Conservation (phyloP, 2,888 invertebrate species). For the Arrhopalites spinosus region DNA sequence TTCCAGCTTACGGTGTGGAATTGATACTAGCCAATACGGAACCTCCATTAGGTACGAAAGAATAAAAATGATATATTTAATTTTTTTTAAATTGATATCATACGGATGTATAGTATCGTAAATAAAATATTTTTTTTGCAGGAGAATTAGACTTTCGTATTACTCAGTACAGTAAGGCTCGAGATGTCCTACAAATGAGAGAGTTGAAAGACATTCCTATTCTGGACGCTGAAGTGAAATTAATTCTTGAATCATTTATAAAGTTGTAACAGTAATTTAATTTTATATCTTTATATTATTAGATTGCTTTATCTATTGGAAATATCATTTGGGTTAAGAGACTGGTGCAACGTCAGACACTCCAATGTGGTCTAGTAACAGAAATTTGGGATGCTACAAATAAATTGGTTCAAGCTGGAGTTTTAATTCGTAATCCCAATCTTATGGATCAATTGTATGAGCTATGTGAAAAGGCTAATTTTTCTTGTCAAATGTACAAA, state of each 20-base stretch:
- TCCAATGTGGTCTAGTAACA: not conserved
- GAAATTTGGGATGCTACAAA: slow-evolving; percentile 29
- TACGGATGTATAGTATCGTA: too few relatives aligned
- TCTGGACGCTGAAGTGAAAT: slow-evolving; percentile 18
- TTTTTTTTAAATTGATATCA: too few relatives aligned
- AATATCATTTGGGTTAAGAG: slow-evolving; percentile 30
- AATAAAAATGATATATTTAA: too few relatives aligned
- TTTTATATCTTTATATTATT: not conserved
- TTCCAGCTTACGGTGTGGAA: slow-evolving; percentile 21
- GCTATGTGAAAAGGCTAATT: slow-evolving; percentile 16
- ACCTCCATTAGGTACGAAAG: slow-evolving; percentile 29
- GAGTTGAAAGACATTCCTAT: not conserved
- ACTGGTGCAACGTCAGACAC: slow-evolving; percentile 10
- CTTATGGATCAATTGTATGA: slow-evolving; percentile 24
- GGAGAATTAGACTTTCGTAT: slow-evolving; percentile 13
- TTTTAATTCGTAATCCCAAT: slow-evolving; percentile 8
- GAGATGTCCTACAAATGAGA: not conserved
- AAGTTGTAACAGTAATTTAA: not conserved
- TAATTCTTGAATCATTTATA: too few relatives aligned
- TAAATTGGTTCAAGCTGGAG: not conserved
- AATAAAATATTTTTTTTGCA: too few relatives aligned
- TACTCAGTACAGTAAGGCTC: not conserved
- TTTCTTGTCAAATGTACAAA: slow-evolving; percentile 15
- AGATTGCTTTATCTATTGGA: slow-evolving; percentile 27
- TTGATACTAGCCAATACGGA: slow-evolving; percentile 23